Percentiles rank a stretch among this genome's conserved stretches.
Evolutionary conservation across 2,888 invertebrate genomes (phyloP).

Genomic region (Diachrysia chrysitis): DNA sequence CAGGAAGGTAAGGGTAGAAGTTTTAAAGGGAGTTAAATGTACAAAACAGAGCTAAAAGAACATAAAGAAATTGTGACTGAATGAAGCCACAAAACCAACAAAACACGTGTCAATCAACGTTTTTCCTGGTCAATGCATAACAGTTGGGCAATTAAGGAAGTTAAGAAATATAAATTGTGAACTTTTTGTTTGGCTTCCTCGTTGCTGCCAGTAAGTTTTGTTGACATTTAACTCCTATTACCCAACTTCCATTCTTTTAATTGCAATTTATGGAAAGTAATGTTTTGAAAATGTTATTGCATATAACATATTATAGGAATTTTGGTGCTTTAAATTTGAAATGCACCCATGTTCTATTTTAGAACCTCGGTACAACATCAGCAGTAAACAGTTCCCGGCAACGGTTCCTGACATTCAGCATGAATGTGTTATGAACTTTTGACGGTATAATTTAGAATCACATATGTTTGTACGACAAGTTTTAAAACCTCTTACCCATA

Average conservation of each 20-base stretch:
- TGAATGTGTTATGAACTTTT: not conserved
- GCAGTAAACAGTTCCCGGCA: too few relatives aligned
- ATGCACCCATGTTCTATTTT: not conserved
- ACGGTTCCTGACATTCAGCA: not conserved
- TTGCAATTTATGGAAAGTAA: not conserved
- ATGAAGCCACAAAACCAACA: too few relatives aligned
- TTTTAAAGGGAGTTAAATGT: too few relatives aligned
- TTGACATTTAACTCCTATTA: constrained; percentile 3
- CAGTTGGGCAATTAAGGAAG: not conserved
- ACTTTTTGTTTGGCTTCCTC: not conserved
- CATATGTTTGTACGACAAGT: constrained; percentile 46
- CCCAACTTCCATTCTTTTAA: not conserved
- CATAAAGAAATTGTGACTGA: not conserved
- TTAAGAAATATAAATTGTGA: constrained; percentile 4
- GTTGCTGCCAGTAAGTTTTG: not conserved
- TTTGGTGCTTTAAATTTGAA: not conserved
- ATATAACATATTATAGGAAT: too few relatives aligned
- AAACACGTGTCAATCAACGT: not conserved
- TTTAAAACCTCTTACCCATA: constrained; percentile 48
- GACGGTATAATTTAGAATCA: not conserved
- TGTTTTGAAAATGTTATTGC: too few relatives aligned
- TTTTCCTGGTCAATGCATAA: not conserved
- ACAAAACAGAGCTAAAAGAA: not conserved
- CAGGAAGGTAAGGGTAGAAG: too few relatives aligned
- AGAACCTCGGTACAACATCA: not conserved